Base-by-base conservation (phyloP, 30 jellyfish, hydroid and myxozoan species). In the Aurelia sp. region DNA sequence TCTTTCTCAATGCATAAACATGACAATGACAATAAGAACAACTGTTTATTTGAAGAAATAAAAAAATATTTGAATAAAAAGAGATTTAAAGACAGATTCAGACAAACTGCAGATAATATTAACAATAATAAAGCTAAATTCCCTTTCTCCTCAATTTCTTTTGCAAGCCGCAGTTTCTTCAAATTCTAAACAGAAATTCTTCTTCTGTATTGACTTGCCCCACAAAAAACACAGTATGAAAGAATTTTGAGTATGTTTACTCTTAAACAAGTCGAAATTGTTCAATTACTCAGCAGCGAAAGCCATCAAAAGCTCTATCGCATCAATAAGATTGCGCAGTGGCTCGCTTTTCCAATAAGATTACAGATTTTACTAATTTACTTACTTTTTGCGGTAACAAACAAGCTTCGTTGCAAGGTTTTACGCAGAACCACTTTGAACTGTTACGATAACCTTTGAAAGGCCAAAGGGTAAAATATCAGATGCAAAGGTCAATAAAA, bases 21-120 rank as follows among this genome's bases (percentile, higher is more conserved):
- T 30, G 31, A 79, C 89, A 35, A 55, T 31, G 73, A 79, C 89
- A 79, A 79, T 79, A 63, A 59, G 80, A 70, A 79, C 89, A 63
- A 79, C 89, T 79, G 81, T 79, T 79, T 79, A 21, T 33, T 79
- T 79, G 89, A 79, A 78, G 64, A 55, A 73, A 79, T 65, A 35
- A 44, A 44, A 41, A 30, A 76, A 74, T 76, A 75, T 76, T 76
- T 76, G 47, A 53, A 58, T 76, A 75, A 60, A 76, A 76, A 40
- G 78, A 76, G 66, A 35, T 58, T 18, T 52, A 63, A 81, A 81
- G 91, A 57, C 91, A 52, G 78, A 81, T 69, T 63, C 51, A 61
- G 59, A 81, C 83, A 66, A 53, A 81, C 70, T 53, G 78, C 67
- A 82, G 92, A 82, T 82, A 82, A 82, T 82, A 72, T 82, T 82